Percentiles rank a stretch among this genome's conserved stretches.
phyloP scores from a whole-genome alignment of 2,888 invertebrate genomes.

The Xanthorhoe designata region DNA sequence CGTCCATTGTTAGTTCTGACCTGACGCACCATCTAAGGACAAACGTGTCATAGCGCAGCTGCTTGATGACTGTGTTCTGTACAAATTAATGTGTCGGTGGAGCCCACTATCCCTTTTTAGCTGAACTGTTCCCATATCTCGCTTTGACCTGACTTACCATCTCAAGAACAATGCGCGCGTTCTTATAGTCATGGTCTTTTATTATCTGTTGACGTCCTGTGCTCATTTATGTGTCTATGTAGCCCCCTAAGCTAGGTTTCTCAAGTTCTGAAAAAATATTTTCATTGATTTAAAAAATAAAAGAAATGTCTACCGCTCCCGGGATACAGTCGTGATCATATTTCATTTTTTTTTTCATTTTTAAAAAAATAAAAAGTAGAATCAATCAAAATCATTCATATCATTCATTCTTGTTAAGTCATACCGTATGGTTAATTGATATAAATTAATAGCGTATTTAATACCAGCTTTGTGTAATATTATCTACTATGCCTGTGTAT shows the following conservation, averaged over 20 bases:
- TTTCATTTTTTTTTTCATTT: no score
- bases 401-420: background rate
- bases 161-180: no score
- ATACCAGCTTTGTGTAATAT: background rate
- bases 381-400: background rate
- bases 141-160: background rate
- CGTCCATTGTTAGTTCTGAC: conserved; percentile 79
- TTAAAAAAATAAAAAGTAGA: background rate
- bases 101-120: no score
- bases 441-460: background rate
- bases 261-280: no score
- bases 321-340: no score
- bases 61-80: conserved; percentile 25
- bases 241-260: no score
- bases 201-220: no score
- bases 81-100: background rate
- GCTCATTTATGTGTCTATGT: no score
- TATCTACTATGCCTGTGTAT: background rate
- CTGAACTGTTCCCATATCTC: no score
- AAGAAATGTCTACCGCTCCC: no score
- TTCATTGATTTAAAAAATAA: background rate
- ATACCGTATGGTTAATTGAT: background rate
- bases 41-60: conserved; percentile 90
- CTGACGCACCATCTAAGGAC: conserved; percentile 99
- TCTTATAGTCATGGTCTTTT: no score